Evolutionary conservation across 2,888 invertebrate genomes (phyloP), one percentile per base, ranked within the genome.

Genomic region (Limenitis arthemis): DNA sequence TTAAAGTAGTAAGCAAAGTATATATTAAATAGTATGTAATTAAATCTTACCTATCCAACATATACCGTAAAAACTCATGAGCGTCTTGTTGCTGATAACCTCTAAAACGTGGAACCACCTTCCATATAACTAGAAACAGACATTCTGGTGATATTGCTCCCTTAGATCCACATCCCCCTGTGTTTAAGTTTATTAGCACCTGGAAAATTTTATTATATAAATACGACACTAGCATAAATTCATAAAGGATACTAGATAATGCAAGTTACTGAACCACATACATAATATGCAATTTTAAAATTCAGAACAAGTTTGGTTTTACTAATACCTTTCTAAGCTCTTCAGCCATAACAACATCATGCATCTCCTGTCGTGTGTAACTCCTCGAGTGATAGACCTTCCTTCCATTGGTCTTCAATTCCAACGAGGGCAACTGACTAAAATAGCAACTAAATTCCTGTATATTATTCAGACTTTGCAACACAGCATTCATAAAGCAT

Each of bases 11-110:
- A 40, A 7, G 6, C 20, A 31, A 47, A 4, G 8, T 34, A 39
- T 20, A 4, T 20, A 20, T 20, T 20, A n/a, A 4, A 42, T 7
- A n/a, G 20, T 9, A 20, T 29, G 9, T 32, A 11, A 8, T 8
- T 1, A 6, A 32, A 8, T 43, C 47, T 56, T 32, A 88, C 77
- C 94, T 88, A 73, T 95, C 94, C 43, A 95, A 85, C 89, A 94
- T 91, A 67, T 94, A 94, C 7, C 94, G 89, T 66, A 95, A 87
- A 73, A 95, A 95, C 77, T 95, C 95, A 69, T 95, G 95, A 8
- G 94, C 94, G 70, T 95, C 95, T 70, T 95, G 94, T 69, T 95
- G 95, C 66, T 94, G 94, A 76, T 94, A 94, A 4, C 94, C 94
- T 64, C 92, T 88, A 80, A 94, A 94, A 65, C 94, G 84, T 44